Evolutionary conservation across 1,140 invertebrate genomes (phyloP).

Genomic region (Caenorhabditis inopinata): DNA sequence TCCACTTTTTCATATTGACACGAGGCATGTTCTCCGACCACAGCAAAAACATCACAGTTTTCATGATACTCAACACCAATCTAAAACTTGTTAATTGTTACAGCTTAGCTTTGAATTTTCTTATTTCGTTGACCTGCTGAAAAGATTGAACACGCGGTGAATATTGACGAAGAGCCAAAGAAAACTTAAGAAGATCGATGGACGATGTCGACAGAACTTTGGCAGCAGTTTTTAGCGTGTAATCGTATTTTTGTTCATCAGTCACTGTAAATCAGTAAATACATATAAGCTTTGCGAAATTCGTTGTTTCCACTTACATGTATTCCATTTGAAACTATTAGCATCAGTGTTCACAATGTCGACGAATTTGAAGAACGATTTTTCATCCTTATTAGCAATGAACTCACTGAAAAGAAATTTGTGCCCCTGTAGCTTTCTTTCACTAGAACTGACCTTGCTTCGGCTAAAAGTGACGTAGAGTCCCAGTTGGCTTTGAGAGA

Average conservation of each 20-base stretch:
- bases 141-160: slow-evolving; percentile 59
- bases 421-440: no score
- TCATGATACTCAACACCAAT: not conserved
- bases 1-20: not conserved
- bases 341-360: slow-evolving; percentile 43
- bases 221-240: slow-evolving; percentile 50
- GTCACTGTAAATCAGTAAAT: slow-evolving; percentile 49
- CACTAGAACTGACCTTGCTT: slow-evolving; percentile 54
- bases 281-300: not conserved
- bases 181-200: slow-evolving; percentile 56
- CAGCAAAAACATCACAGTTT: not conserved
- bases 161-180: slow-evolving; percentile 57
- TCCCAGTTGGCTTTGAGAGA: slow-evolving; percentile 59
- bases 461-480: slow-evolving; percentile 63
- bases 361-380: slow-evolving; percentile 54
- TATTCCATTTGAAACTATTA: slow-evolving; percentile 31
- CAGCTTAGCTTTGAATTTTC: not conserved
- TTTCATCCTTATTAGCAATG: slow-evolving; percentile 53
- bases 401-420: slow-evolving; percentile 58
- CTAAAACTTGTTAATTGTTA: slow-evolving; percentile 23
- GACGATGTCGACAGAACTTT: slow-evolving; percentile 27
- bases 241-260: slow-evolving; percentile 57
- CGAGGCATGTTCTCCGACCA: slow-evolving; percentile 5
- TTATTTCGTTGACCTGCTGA: slow-evolving; percentile 60
- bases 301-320: slow-evolving; percentile 15